These are phyloP conservation scores for Plebejus anna DNA, from an alignment of 2,888 invertebrate genomes.

Conservation along the genomic window DNA sequence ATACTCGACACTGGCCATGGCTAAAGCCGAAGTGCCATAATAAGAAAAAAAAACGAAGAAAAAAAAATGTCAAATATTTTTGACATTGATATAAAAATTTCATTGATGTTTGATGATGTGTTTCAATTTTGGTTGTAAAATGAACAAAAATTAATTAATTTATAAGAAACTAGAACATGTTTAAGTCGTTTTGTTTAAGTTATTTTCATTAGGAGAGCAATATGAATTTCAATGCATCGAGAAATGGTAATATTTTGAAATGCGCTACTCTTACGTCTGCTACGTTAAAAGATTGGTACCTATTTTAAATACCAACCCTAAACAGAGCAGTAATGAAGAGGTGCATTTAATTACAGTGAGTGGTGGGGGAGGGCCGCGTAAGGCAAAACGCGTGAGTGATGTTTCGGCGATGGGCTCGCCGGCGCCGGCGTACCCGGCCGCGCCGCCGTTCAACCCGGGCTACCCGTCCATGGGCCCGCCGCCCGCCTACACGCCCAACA, in stretches of 20 bases:
- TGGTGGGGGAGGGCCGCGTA: constrained; percentile 66
- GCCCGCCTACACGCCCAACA: constrained; percentile 55
- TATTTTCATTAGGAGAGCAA: constrained; percentile 41
- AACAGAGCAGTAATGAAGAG: not conserved
- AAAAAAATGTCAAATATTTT: not conserved
- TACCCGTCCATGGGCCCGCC: constrained; percentile 54
- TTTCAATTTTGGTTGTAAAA: constrained; percentile 53
- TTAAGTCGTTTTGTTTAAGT: constrained; percentile 50
- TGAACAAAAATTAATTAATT: constrained; percentile 25
- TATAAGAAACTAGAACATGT: constrained; percentile 46
- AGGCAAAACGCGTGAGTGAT: constrained; percentile 84
- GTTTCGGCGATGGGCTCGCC: constrained; percentile 83
- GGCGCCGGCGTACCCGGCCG: constrained; percentile 50
- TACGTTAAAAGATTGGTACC: not conserved
- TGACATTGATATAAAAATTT: constrained; percentile 18
- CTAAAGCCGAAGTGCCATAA: too few relatives aligned
- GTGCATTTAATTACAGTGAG: constrained; percentile 51
- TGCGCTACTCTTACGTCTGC: not conserved
- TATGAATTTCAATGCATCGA: constrained; percentile 76
- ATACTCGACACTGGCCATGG: too few relatives aligned
- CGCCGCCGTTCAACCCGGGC: constrained; percentile 45
- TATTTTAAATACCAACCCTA: not conserved
- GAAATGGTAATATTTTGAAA: constrained; percentile 56
- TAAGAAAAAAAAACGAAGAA: too few relatives aligned
- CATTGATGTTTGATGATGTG: constrained; percentile 58